These are phyloP conservation scores for Onthophagus sagittarius DNA, from an alignment of 2,888 invertebrate species.

Conservation along the genomic window DNA sequence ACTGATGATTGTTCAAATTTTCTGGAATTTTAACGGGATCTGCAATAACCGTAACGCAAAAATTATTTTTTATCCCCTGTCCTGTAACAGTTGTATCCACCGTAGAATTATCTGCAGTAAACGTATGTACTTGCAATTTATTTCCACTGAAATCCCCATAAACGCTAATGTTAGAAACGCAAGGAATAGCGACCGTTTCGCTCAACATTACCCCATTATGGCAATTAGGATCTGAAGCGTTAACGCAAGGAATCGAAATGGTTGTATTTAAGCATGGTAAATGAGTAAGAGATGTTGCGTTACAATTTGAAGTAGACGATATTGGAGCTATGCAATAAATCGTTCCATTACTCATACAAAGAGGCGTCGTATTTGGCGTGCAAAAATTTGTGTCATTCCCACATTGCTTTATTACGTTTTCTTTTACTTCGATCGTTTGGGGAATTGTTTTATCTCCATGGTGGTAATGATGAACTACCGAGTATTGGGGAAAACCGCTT, in stretches of 20 bases:
- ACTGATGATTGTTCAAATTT: constrained; percentile 16
- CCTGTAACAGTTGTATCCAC: constrained; percentile 9
- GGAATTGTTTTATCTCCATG: constrained; percentile 38
- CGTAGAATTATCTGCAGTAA: neutral
- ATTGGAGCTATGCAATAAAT: constrained; percentile 45
- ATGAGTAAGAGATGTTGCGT: constrained; percentile 29
- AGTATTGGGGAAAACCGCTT: constrained; percentile 35
- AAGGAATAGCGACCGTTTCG: constrained; percentile 31
- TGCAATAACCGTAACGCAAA: constrained; percentile 32
- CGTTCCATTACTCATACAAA: constrained; percentile 45
- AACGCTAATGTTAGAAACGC: constrained; percentile 29
- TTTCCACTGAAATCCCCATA: constrained; percentile 25
- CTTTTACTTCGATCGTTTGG: constrained; percentile 37
- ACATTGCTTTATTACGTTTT: constrained; percentile 42
- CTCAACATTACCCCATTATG: constrained; percentile 30
- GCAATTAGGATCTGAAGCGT: constrained; percentile 38
- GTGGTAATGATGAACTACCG: constrained; percentile 44
- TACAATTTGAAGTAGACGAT: constrained; percentile 40
- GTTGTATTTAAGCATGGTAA: constrained; percentile 38
- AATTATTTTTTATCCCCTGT: constrained; percentile 21
- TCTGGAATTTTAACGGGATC: constrained; percentile 25
- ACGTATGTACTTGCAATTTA: constrained; percentile 12
- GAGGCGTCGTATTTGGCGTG: constrained; percentile 41
- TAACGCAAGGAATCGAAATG: constrained; percentile 38
- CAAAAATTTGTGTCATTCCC: constrained; percentile 42